A percentile compares a stretch with the other conserved stretches of the same genome.
These are phyloP conservation scores for Sweltsa coloradensis DNA, from an alignment of 1,140 invertebrate species.

Conservation along the genomic window DNA sequence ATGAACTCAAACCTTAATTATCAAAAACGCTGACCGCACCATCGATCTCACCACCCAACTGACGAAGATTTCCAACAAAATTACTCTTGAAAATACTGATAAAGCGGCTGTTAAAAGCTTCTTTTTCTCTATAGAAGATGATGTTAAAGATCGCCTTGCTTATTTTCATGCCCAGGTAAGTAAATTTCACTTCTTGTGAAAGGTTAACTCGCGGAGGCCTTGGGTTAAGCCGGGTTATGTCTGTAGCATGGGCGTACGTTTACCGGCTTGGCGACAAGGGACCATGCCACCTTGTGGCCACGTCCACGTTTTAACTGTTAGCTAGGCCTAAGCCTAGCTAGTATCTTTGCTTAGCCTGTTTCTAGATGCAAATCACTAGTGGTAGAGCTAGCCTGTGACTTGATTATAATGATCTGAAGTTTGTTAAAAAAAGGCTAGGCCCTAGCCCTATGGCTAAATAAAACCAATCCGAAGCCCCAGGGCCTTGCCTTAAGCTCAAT, in stretches of 20 bases:
- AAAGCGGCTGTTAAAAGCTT: slow-evolving; percentile 55
- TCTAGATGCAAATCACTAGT: not conserved
- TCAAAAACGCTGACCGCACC: slow-evolving; percentile 43
- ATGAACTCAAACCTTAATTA: too few species aligned
- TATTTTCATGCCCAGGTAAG: slow-evolving; percentile 47
- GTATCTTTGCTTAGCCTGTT: not conserved
- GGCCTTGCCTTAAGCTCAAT: too few species aligned
- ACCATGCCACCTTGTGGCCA: not conserved
- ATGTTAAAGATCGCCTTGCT: slow-evolving; percentile 49
- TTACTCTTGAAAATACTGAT: slow-evolving; percentile 72
- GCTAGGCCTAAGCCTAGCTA: not conserved
- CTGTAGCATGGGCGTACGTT: not conserved
- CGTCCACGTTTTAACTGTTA: not conserved
- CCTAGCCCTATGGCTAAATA: too few species aligned
- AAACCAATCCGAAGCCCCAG: too few species aligned
- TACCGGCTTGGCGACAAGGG: not conserved
- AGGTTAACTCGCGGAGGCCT: not conserved
- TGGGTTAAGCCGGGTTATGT: not conserved
- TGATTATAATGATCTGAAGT: too few species aligned
- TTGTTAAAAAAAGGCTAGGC: too few species aligned
- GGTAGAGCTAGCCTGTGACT: too few species aligned
- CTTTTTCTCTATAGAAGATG: slow-evolving; percentile 53
- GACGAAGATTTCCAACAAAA: slow-evolving; percentile 65
- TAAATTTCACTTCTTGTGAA: not conserved
- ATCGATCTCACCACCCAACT: slow-evolving; percentile 82